These are phyloP conservation scores for Dicrurus megarhynchus DNA, from an alignment of 2,113 vertebrate genomes.

Conservation along the genomic window DNA sequence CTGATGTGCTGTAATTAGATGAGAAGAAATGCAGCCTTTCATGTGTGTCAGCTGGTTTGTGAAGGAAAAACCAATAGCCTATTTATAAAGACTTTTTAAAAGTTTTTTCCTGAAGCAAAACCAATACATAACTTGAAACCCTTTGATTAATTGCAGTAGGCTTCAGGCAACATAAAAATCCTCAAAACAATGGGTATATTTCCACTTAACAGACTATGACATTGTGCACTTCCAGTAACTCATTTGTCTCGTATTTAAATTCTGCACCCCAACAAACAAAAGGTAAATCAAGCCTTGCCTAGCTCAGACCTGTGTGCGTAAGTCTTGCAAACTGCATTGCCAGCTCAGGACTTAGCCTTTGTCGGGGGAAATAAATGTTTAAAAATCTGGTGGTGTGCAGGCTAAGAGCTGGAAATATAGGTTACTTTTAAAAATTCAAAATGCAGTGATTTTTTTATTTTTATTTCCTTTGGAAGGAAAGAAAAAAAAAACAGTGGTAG, in stretches of 20 bases:
- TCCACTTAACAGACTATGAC: background rate
- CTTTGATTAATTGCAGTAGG: background rate
- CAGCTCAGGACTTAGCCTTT: background rate
- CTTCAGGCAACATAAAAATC: background rate
- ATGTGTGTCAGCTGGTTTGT: background rate
- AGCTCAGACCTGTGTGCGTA: background rate
- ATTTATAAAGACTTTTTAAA: background rate
- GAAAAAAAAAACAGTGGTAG: background rate
- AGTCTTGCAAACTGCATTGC: background rate
- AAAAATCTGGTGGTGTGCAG: background rate
- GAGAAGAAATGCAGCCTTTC: background rate
- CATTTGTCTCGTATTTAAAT: background rate
- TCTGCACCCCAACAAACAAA: background rate
- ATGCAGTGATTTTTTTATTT: rapidly evolving
- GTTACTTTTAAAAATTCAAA: background rate
- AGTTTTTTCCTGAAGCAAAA: background rate
- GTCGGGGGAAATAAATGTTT: background rate
- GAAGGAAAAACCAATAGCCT: background rate
- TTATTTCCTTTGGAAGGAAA: background rate
- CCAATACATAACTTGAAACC: background rate
- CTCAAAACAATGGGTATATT: background rate
- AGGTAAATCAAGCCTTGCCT: background rate
- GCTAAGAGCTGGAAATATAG: background rate
- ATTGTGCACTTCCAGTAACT: background rate
- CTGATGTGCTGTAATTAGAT: slow-evolving; percentile 7